These are phyloP conservation scores for Prunella strophiata DNA, from an alignment of 2,797 vertebrate species.

Conservation along the genomic window DNA sequence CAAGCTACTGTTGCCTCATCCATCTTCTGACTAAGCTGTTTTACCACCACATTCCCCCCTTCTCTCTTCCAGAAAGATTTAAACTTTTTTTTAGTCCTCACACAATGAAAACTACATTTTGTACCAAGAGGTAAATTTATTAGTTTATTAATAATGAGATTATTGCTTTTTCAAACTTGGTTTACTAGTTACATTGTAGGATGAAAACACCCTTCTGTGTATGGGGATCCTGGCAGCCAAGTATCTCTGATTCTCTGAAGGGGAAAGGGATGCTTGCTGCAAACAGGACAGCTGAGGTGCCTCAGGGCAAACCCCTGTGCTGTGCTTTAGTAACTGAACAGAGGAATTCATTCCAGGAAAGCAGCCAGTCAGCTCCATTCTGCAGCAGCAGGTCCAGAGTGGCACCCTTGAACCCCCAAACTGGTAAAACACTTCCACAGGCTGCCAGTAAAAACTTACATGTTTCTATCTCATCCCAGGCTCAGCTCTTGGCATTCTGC, in stretches of 20 bases:
- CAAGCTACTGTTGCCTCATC: neutral
- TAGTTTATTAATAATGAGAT: neutral
- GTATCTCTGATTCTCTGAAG: neutral
- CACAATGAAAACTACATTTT: neutral
- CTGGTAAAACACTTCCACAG: neutral
- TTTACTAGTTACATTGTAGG: neutral
- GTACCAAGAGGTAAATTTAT: neutral
- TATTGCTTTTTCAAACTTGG: neutral
- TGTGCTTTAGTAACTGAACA: neutral
- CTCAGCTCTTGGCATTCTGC: neutral
- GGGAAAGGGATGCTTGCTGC: neutral
- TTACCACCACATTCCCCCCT: neutral
- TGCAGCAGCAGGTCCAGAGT: neutral
- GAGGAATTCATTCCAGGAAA: neutral
- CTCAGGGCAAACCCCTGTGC: neutral
- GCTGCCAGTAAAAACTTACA: neutral
- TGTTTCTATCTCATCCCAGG: neutral
- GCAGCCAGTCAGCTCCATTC: neutral
- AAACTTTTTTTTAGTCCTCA: neutral
- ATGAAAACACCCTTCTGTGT: neutral
- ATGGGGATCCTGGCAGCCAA: accelerated
- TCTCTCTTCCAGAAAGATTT: neutral
- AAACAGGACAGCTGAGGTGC: neutral
- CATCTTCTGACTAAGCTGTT: conserved; percentile 37
- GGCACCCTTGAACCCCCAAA: neutral